phyloP scores from a whole-genome alignment of 2,113 vertebrate species.

The Plestiodon gilberti region DNA sequence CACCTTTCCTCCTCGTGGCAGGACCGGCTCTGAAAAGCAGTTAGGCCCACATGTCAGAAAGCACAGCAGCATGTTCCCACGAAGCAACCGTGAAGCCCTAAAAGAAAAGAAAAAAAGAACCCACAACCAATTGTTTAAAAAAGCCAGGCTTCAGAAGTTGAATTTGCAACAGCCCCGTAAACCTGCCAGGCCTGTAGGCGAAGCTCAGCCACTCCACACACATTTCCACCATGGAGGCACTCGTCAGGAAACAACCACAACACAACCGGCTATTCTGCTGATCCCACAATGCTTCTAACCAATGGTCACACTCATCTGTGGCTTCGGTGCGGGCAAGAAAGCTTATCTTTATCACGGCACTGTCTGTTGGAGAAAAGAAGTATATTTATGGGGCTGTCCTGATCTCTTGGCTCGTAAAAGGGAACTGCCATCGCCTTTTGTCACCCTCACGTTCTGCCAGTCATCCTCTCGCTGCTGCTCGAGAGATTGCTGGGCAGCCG shows the following conservation, averaged over 20 bases:
- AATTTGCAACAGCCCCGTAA: neutral
- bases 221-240: neutral
- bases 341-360: neutral
- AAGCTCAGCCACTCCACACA: neutral
- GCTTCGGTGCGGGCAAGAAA: neutral
- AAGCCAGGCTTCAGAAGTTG: neutral
- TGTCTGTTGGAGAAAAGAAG: neutral
- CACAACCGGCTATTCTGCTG: neutral
- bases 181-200: neutral
- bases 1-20: neutral
- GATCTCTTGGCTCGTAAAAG: neutral
- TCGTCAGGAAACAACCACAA: neutral
- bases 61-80: neutral
- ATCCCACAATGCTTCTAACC: no score
- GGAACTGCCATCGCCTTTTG: neutral
- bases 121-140: neutral
- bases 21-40: neutral
- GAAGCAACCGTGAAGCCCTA: neutral
- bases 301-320: neutral
- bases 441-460: neutral
- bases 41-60: neutral
- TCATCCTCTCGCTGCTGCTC: neutral
- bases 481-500: neutral
- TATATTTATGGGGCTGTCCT: neutral
- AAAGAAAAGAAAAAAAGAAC: no score